A percentile compares a stretch with the other conserved stretches of the same genome.
Evolutionary conservation across 2,113 vertebrate genomes (phyloP).

Genomic region (Falcunculus frontatus): DNA sequence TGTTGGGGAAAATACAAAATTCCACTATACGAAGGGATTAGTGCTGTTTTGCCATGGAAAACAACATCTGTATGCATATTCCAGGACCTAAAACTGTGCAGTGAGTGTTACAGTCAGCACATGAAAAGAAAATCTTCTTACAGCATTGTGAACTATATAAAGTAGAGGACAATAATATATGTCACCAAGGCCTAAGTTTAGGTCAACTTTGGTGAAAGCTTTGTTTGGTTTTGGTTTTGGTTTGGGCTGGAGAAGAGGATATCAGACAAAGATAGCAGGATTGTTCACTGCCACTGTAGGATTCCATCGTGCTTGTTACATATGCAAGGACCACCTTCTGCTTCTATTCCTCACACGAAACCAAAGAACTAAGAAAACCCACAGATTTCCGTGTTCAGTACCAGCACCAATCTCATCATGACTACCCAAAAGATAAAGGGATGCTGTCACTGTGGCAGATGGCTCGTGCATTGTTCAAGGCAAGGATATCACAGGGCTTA

Average conservation of each 20-base stretch:
- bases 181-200: not conserved
- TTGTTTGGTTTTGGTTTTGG: not conserved
- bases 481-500: not conserved
- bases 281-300: not conserved
- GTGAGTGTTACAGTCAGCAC: not conserved
- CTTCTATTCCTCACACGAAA: not conserved
- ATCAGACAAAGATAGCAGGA: not conserved
- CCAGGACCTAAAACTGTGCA: not conserved
- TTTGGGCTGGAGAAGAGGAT: not conserved
- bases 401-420: not conserved
- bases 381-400: not conserved
- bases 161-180: not conserved
- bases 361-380: not conserved
- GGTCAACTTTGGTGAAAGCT: not conserved
- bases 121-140: not conserved
- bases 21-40: not conserved
- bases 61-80: not conserved
- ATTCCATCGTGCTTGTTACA: not conserved
- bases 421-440: not conserved
- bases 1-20: not conserved
- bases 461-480: not conserved
- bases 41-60: not conserved
- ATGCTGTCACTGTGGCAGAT: not conserved
- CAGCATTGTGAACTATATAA: not conserved
- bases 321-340: not conserved